Evolutionary conservation across 2,888 invertebrate genomes (phyloP), one percentile per base, ranked within the genome.

Genomic region (Petrolisthes manimaculis): DNA sequence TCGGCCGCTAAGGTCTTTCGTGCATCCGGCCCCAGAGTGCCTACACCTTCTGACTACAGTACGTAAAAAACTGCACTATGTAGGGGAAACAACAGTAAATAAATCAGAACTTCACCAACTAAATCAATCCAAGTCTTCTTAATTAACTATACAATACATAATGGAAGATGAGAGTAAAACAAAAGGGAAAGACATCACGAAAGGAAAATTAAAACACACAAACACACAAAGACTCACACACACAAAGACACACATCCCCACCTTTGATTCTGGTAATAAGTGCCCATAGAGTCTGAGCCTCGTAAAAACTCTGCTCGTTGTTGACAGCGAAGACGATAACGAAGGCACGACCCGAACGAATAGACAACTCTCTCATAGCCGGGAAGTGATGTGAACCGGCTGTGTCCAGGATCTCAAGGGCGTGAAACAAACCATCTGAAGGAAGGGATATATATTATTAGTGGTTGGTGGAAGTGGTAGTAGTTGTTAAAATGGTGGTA

Each of bases 321-420:
- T 90, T 90, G 18, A 90, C 90, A 5, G 89, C 90, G 86, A 88
- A 89, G 55, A 90, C 90, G 53, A 90, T 86, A 56, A 90, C 89
- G 75, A 90, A 90, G 77, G 90, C 90, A 4, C 85, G 75, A 24
- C 90, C 90, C 24, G 85, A 84, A 5, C 85, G 8, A 83, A 90
- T 84, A 69, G 89, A 89, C 5, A 90, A 81, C 37, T 90, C 89
- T 0, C 90, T n/a, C 89, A 90, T 89, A 71, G 89, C 89, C 9
- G 89, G 90, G 80, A 89, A 89, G 55, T 87, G 86, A 56, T 90
- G 90, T 1, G 90, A 88, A 5, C 89, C 90, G 1, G 89, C 88
- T 4, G 90, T 90, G 89, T 90, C 90, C 84, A 90, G 75, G 77
- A 90, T 88, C 84, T 90, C 90, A 53, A 90, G 83, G 51, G 89